Base-by-base conservation (phyloP, 2,888 invertebrate species). In the Epirrhoe alternata region DNA sequence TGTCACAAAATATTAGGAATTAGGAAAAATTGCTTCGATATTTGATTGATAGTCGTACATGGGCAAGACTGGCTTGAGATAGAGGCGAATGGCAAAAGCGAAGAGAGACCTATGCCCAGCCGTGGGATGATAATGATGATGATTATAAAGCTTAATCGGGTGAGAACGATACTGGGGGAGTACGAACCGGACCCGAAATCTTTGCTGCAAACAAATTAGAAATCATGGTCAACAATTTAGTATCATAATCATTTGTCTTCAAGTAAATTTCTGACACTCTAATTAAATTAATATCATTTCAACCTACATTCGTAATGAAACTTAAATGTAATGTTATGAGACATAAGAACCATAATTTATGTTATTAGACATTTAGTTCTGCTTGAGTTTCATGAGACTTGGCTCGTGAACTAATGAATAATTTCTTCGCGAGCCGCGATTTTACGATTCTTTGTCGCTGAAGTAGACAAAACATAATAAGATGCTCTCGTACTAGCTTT, bases 391-490 rank as follows among this genome's bases (percentile, higher is more conserved):
- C 61, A 49, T 45, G 45, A 35, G 16, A 54, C 45, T 47, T 49
- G 54, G 54, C 58, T 50, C 17, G 35, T 16, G 31, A 31, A n/a
- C 14, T 14, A 60, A 5, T 24, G 33, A 14, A 49, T 31, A 45
- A 10, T 45, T 47, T 57, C 47, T 49, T 49, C 31, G 33, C 24
- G 38, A 49, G 47, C 6, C n/a, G 5, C 14, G 16, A 33, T 61
- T 61, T 53, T 47, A 61, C 45, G 61, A 53, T 45, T 45, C 16
- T 38, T 17, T 54, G 17, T 54, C 10, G 30, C 30, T 42, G 45
- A 14, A 16, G 47, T 61, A 53, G 61, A 54, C 61, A 61, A 53
- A 60, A 60, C 52, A 60, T 45, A 47, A 10, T 31, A 31, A 16
- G 35, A 42, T 24, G 24, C 45, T 5, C 17, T 8, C 30, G 0